Conservation (phyloP, 2,888 invertebrate species). For the Arrhopalites spinosus region DNA sequence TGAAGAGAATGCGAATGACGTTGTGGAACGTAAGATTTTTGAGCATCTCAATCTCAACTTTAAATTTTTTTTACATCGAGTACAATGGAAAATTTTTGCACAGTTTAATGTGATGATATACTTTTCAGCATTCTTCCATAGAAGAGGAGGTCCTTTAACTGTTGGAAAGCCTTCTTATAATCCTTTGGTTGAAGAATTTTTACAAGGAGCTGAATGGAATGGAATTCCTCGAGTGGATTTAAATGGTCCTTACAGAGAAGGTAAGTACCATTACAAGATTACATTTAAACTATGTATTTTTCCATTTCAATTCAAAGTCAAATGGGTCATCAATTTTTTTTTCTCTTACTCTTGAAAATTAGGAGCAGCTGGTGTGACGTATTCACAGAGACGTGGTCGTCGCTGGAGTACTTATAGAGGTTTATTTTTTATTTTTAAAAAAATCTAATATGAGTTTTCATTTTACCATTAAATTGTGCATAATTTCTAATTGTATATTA, state of each 20-base stretch:
- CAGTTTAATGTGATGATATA: background rate
- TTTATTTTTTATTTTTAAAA: too few species aligned
- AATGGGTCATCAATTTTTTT: background rate
- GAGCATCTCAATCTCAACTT: background rate
- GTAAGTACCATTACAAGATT: slow-evolving; percentile 21
- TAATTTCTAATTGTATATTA: too few species aligned
- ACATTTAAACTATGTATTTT: too few species aligned
- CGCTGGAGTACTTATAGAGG: slow-evolving; percentile 52
- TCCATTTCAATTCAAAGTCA: too few species aligned
- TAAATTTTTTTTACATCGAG: too few species aligned
- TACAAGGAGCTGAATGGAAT: slow-evolving; percentile 53
- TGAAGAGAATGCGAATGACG: slow-evolving; percentile 50
- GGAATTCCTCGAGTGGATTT: slow-evolving; percentile 54
- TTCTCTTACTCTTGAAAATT: background rate
- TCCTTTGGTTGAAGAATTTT: slow-evolving; percentile 54
- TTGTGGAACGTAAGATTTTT: slow-evolving; percentile 47
- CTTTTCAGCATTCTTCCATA: slow-evolving; percentile 50
- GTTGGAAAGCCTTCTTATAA: slow-evolving; percentile 51
- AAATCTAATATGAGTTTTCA: too few species aligned
- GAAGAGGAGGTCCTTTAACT: slow-evolving; percentile 48
- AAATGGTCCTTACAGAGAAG: slow-evolving; percentile 52
- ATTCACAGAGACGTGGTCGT: slow-evolving; percentile 50
- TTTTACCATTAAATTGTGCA: too few species aligned
- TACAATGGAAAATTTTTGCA: background rate
- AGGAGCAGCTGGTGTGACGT: slow-evolving; percentile 54